Conservation (phyloP, 2,797 vertebrate genomes). For the Bucorvus abyssinicus region DNA sequence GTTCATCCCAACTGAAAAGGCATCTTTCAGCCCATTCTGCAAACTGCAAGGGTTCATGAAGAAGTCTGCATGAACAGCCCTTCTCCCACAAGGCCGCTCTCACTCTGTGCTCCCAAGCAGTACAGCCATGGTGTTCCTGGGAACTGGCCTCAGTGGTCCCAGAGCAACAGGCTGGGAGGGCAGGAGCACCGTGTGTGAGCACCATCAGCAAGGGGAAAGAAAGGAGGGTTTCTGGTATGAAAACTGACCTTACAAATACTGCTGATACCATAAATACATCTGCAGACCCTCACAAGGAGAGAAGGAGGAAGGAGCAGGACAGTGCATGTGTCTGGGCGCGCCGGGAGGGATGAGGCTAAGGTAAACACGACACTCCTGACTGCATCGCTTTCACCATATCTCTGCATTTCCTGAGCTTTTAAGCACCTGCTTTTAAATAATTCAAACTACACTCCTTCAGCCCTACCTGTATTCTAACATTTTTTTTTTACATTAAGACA, state of each 20-base stretch:
- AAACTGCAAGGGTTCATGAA: background rate
- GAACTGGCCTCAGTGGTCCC: background rate
- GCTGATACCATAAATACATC: background rate
- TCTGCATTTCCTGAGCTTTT: background rate
- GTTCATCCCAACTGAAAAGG: background rate
- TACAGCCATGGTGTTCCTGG: rapidly evolving
- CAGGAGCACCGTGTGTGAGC: background rate
- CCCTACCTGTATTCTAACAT: background rate
- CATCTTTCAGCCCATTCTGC: background rate
- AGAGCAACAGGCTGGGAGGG: background rate
- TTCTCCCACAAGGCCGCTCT: rapidly evolving
- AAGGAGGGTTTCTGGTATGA: background rate
- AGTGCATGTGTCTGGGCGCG: too few relatives aligned
- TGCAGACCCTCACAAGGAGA: background rate
- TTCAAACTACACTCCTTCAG: background rate
- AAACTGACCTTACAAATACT: background rate
- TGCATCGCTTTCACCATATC: background rate
- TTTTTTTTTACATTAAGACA: background rate
- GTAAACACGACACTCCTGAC: background rate
- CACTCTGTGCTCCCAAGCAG: background rate
- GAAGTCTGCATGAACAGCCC: background rate
- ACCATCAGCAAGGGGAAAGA: background rate
- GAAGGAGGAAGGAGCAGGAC: background rate
- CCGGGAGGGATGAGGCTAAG: background rate
- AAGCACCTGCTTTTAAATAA: background rate